phyloP scores from a whole-genome alignment of 2,797 vertebrate species.

The Paramormyrops hopkinsi region DNA sequence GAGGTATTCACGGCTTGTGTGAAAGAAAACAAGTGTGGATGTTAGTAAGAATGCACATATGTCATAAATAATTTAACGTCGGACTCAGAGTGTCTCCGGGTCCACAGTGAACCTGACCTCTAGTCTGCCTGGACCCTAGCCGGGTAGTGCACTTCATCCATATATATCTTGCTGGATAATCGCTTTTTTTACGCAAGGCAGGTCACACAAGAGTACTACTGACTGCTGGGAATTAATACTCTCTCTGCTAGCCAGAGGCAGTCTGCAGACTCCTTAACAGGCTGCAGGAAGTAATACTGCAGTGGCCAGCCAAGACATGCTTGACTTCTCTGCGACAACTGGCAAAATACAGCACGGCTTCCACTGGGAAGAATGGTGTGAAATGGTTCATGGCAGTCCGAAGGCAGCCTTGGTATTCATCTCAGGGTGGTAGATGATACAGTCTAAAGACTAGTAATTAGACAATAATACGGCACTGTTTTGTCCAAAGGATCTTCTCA shows the following conservation, averaged over 20 bases:
- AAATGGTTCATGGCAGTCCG: not conserved
- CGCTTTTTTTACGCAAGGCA: not conserved
- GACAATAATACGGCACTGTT: not conserved
- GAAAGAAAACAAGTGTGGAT: not conserved
- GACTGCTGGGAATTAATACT: not conserved
- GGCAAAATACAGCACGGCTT: not conserved
- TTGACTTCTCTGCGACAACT: not conserved
- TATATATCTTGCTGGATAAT: not conserved
- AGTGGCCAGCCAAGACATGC: not conserved
- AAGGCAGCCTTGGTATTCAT: not conserved
- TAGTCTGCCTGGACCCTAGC: not conserved
- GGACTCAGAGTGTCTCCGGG: not conserved
- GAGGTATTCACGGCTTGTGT: not conserved
- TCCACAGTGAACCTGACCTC: not conserved
- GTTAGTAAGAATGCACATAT: not conserved
- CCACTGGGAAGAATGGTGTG: not conserved
- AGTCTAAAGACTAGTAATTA: not conserved
- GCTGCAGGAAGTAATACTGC: not conserved
- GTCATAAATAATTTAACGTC: not conserved
- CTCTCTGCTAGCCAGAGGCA: not conserved
- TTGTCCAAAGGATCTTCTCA: not conserved
- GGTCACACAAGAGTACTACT: not conserved
- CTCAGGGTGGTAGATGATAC: not conserved
- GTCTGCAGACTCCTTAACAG: not conserved
- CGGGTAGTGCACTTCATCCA: not conserved